Evolutionary conservation across 2,888 invertebrate species (phyloP), one percentile per base, ranked within the genome.

Genomic region (Stenodema calcarata): DNA sequence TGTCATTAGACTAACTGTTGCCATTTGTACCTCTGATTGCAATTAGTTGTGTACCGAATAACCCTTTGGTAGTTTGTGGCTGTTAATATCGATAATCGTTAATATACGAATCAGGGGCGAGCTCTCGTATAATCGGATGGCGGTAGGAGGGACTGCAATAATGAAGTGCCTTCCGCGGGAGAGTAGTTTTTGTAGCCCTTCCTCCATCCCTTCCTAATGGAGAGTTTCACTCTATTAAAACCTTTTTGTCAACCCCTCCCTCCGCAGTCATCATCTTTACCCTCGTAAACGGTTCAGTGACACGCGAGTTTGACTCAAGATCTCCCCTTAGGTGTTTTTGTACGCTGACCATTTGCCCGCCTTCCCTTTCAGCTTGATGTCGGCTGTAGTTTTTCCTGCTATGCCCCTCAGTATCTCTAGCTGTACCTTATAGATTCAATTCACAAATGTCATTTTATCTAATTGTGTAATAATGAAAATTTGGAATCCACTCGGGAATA

Each of bases 191-290:
- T 62, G 62, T 62, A 9, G 62, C 18, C 54, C 54, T 54, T 54
- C 54, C 54, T 54, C 54, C 62, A 62, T 62, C 62, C 62, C 62
- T 62, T 62, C 54, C 62, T 62, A 62, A 62, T 62, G 62, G 62
- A 62, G 62, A 62, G 62, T 23, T 62, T 62, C 62, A 62, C 62
- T 62, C 62, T 62, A 62, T 62, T 62, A 62, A 62, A 62, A 23
- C 62, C 62, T 62, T 62, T 62, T 62, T 62, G 62, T 47, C 47
- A 47, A 47, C 12, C 47, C 47, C 47, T 23, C 62, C 62, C 62
- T 47, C 12, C 47, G 18, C 62, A 62, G 23, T 23, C 18, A 18
- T 62, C 62, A 62, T 62, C 62, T 62, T 23, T 62, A 62, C 62
- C 62, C 62, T 62, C 23, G 62, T 62, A 62, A 62, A 62, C 62